Percentiles rank a stretch among this genome's conserved stretches.
phyloP scores from a whole-genome alignment of 2,888 invertebrate species.

The Morpho helenor region DNA sequence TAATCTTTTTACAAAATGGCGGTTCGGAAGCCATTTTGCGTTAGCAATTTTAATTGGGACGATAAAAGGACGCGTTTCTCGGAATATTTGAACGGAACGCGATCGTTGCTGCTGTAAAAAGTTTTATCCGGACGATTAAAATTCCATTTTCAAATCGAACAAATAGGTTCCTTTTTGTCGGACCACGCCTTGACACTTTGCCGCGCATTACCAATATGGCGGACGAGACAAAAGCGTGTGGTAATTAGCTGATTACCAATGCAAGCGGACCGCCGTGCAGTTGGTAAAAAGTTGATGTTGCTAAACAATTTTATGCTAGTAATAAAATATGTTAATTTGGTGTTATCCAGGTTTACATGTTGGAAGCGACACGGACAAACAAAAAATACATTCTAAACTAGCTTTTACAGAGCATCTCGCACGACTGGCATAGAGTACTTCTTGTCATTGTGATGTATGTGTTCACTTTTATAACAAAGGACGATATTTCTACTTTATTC shows the following conservation, averaged over 20 bases:
- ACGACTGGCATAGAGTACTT: no score
- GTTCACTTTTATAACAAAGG: no score
- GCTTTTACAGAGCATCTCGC: no score
- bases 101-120: slow-evolving; percentile 44
- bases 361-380: no score
- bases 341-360: background rate
- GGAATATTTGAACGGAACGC: slow-evolving; percentile 45
- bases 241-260: slow-evolving; percentile 13
- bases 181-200: slow-evolving; percentile 56
- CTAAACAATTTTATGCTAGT: slow-evolving; percentile 1
- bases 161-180: slow-evolving; percentile 57
- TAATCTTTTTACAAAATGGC: slow-evolving; percentile 62
- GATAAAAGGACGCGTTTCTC: slow-evolving; percentile 56
- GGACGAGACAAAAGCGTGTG: slow-evolving; percentile 21
- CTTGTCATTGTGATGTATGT: no score
- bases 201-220: slow-evolving; percentile 41
- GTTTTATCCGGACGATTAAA: slow-evolving; percentile 52
- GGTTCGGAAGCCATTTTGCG: slow-evolving; percentile 66
- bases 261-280: slow-evolving; percentile 5
- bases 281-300: slow-evolving; percentile 1
- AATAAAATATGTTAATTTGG: slow-evolving; percentile 11
- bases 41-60: slow-evolving; percentile 73
- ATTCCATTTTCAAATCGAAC: slow-evolving; percentile 58
- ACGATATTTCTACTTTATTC: no score
- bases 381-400: no score